A percentile compares a stretch with the other conserved stretches of the same genome.
phyloP scores from a whole-genome alignment of 2,113 vertebrate species.

The Nibea coibor region DNA sequence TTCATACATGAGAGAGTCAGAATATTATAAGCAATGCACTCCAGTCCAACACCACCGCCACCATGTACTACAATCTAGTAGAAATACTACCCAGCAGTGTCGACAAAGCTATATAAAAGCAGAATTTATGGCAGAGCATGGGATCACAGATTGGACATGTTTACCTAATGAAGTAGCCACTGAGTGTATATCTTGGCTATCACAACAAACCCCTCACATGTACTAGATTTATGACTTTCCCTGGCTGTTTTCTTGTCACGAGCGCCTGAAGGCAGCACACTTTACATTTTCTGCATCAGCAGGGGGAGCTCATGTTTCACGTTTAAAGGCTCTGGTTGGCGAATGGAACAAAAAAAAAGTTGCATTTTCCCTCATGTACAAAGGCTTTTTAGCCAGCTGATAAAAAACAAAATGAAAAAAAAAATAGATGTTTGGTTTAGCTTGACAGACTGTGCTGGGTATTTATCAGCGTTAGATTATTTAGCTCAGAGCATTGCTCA shows the following conservation, averaged over 20 bases:
- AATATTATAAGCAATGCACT: too few relatives aligned
- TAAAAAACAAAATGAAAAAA: neutral
- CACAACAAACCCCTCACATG: neutral
- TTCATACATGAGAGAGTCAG: too few relatives aligned
- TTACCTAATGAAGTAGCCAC: too few relatives aligned
- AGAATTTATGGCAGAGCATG: too few relatives aligned
- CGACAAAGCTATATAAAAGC: too few relatives aligned
- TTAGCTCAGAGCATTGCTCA: neutral
- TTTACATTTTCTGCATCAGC: neutral
- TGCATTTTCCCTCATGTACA: neutral
- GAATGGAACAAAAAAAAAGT: neutral
- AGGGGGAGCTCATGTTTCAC: constrained; percentile 64
- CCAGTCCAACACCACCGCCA: too few relatives aligned
- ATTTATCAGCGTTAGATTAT: constrained; percentile 28
- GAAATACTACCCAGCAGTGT: too few relatives aligned
- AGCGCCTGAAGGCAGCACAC: constrained; percentile 32
- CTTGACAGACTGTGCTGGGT: constrained; percentile 15
- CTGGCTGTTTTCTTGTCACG: neutral
- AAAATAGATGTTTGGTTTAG: constrained; percentile 26
- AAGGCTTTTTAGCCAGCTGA: constrained; percentile 16
- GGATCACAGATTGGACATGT: too few relatives aligned
- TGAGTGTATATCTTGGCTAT: neutral
- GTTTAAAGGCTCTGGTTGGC: neutral
- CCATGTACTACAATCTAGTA: too few relatives aligned
- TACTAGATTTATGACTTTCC: too few relatives aligned